Evolutionary conservation across 2,113 vertebrate species (phyloP).

Genomic region (Telmatochromis brachygnathus): DNA sequence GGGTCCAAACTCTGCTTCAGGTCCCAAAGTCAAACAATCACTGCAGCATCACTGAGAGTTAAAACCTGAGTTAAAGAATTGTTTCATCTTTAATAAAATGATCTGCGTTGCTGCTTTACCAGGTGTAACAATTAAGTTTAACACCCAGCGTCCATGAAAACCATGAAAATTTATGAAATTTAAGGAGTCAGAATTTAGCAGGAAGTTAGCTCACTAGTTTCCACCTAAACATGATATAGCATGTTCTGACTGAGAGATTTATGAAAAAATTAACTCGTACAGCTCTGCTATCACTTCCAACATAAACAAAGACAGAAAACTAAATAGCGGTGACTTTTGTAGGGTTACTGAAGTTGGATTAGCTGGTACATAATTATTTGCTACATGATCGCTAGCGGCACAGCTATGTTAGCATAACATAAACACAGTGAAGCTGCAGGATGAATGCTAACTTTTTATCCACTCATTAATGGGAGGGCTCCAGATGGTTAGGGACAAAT

Average conservation of each 20-base stretch:
- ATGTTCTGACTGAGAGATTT: not conserved
- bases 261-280: accelerated
- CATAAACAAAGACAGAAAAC: not conserved
- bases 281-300: not conserved
- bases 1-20: not conserved
- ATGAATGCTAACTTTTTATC: not conserved
- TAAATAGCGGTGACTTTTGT: not conserved
- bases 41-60: not conserved
- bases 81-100: not conserved
- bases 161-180: not conserved
- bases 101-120: not conserved
- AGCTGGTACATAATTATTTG: not conserved
- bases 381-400: not conserved
- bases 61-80: not conserved
- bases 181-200: not conserved
- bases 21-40: not conserved
- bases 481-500: not conserved
- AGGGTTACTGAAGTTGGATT: not conserved
- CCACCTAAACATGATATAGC: not conserved
- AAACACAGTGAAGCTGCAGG: not conserved
- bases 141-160: not conserved
- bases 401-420: not conserved
- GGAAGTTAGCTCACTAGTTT: not conserved
- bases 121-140: not conserved
- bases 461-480: not conserved